phyloP scores from a whole-genome alignment of 2,113 vertebrate species.

The Callipepla squamata region DNA sequence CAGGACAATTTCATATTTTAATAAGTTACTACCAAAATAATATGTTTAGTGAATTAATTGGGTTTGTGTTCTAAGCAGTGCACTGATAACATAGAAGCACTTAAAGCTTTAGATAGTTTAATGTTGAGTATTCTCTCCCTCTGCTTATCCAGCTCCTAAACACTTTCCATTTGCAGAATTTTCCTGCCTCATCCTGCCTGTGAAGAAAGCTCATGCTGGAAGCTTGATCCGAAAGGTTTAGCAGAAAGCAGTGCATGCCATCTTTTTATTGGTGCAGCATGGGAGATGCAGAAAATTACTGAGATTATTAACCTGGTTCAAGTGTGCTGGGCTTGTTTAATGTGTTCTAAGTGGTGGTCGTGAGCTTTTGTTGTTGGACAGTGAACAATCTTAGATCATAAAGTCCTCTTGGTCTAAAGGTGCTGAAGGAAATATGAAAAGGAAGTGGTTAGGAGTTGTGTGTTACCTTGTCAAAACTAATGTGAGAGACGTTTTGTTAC shows the following conservation, averaged over 20 bases:
- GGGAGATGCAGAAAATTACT: background rate
- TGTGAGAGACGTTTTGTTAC: rapidly evolving
- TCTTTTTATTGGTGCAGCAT: background rate
- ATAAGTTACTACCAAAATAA: background rate
- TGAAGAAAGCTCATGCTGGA: background rate
- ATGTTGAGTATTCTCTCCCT: background rate
- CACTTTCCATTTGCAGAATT: background rate
- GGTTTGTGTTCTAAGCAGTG: background rate
- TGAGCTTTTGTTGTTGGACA: background rate
- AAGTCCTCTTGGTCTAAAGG: background rate
- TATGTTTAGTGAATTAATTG: background rate
- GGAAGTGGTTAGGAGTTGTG: background rate
- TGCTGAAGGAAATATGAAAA: background rate
- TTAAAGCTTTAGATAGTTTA: background rate
- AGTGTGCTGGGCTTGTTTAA: background rate
- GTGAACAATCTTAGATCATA: background rate
- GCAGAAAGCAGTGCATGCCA: background rate
- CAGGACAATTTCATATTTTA: background rate
- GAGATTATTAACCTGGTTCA: background rate
- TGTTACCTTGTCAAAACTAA: background rate
- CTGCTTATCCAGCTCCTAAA: background rate
- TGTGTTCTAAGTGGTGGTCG: rapidly evolving
- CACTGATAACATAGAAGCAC: background rate
- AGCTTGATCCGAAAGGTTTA: background rate
- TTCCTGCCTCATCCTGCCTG: background rate